Evolutionary conservation across 2,113 vertebrate species (phyloP), one percentile per base, ranked within the genome.

Genomic region (Suncus etruscus): DNA sequence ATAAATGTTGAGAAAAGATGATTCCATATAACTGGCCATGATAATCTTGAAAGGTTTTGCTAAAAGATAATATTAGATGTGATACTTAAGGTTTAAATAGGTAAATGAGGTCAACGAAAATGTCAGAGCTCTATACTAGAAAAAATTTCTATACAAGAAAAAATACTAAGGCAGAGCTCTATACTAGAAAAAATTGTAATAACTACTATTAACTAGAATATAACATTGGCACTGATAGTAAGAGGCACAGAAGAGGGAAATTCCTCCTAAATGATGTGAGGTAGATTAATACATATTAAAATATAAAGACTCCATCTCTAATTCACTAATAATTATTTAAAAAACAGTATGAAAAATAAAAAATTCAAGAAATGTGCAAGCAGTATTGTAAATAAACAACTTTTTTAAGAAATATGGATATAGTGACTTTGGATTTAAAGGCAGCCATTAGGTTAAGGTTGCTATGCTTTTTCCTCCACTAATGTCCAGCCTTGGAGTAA

Each of bases 221-320:
- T 45, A 18, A 0, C 3, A 2, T 10, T 75, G 6, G 5, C 69
- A 76, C 18, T 12, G 1, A 0, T 3, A 18, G 8, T 0, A 24
- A 20, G 5, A 0, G 31, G 2, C 20, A 65, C 39, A 39, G 39
- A 39, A 39, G 24, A 7, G 11, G n/a, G 22, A 9, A 1, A 15
- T 18, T 76, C 8, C 10, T 45, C 73, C 25, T 3, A 22, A 5
- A n/a, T 11, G 22, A 74, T 6, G 9, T 0, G 18, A 11, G 31
- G 8, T 2, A 39, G 39, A 39, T 39, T 39, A 39, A 39, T 39
- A 39, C 39, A 3, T 39, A 39, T 39, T 39, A 16, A 24, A 6
- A 27, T 15, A 68, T 1, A 70, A 9, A 45, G 6, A 48, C 15
- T 45, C 74, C 27, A 27, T 39, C 29, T 8, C 2, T 39, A 39